Conservation (phyloP, 23 tunicate genomes). For the Diplosoma virens region DNA sequence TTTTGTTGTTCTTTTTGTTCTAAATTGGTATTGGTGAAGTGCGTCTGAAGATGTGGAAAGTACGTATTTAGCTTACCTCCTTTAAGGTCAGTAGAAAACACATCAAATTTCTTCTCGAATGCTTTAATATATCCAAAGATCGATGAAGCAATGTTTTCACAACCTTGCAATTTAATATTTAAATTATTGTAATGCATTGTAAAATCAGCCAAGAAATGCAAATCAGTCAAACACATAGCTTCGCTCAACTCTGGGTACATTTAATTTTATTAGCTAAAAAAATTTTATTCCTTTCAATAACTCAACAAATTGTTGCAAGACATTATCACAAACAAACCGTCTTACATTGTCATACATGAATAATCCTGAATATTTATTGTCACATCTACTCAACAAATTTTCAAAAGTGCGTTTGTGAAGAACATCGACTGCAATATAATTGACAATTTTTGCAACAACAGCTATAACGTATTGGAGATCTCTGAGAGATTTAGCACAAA, state of each 20-base stretch:
- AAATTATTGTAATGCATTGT: conserved; percentile 18
- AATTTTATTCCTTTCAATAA: not conserved
- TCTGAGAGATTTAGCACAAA: conserved; percentile 9
- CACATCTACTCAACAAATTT: not conserved
- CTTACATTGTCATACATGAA: not conserved
- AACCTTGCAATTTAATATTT: conserved; percentile 6
- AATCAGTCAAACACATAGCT: conserved; percentile 15
- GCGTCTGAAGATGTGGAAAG: conserved; percentile 13
- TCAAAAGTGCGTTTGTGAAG: not conserved
- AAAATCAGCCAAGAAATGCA: conserved; percentile 23
- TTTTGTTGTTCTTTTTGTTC: not conserved
- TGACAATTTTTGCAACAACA: conserved; percentile 15
- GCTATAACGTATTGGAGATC: not conserved
- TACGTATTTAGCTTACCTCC: conserved; percentile 11
- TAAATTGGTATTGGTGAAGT: conserved; percentile 15
- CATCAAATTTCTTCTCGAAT: conserved; percentile 26
- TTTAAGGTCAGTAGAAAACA: conserved; percentile 10
- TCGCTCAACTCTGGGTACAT: conserved; percentile 9
- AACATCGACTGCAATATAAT: conserved; percentile 21
- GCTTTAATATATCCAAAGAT: conserved; percentile 20
- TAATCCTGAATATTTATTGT: not conserved
- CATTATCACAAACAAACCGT: not conserved
- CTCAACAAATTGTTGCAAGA: conserved; percentile 1
- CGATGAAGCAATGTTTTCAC: not conserved
- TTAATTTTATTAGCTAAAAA: not conserved